Evolutionary conservation across 1,140 invertebrate genomes (phyloP).

Genomic region (Epicauta chinensis): DNA sequence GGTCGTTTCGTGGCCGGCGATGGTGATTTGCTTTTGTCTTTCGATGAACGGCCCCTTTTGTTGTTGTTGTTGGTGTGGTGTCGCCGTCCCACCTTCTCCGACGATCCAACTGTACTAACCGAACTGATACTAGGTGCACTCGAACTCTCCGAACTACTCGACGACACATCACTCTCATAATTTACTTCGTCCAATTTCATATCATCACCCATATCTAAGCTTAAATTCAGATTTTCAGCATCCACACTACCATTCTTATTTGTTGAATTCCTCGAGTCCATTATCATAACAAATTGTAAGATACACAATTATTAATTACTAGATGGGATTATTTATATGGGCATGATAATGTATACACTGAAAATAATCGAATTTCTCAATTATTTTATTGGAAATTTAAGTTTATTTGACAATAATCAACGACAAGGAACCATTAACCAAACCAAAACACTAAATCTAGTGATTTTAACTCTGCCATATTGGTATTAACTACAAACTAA

Average conservation of each 20-base stretch:
- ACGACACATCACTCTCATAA: conserved; percentile 73
- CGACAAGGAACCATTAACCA: too few species aligned
- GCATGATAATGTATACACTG: too few species aligned
- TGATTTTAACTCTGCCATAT: too few species aligned
- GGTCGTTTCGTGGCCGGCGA: conserved; percentile 45
- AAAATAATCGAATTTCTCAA: too few species aligned
- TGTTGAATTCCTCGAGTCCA: conserved; percentile 33
- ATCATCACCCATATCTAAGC: conserved; percentile 41
- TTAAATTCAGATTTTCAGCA: conserved; percentile 40
- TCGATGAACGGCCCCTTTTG: conserved; percentile 28
- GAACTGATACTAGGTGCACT: conserved; percentile 68
- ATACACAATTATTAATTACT: too few species aligned
- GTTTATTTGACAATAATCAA: too few species aligned
- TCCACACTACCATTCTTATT: conserved; percentile 39
- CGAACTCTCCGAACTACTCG: conserved; percentile 58
- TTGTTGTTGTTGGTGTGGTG: not conserved
- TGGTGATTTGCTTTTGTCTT: conserved; percentile 47
- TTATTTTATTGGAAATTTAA: too few species aligned
- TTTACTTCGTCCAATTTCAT: conserved; percentile 43
- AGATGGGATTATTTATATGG: too few species aligned
- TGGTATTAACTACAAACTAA: too few species aligned
- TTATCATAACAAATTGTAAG: conserved; percentile 23
- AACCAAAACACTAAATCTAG: too few species aligned
- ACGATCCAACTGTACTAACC: conserved; percentile 55
- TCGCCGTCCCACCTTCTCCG: conserved; percentile 44